Conservation (phyloP, 2,888 invertebrate genomes). For the Caenorhabditis imperialis region DNA sequence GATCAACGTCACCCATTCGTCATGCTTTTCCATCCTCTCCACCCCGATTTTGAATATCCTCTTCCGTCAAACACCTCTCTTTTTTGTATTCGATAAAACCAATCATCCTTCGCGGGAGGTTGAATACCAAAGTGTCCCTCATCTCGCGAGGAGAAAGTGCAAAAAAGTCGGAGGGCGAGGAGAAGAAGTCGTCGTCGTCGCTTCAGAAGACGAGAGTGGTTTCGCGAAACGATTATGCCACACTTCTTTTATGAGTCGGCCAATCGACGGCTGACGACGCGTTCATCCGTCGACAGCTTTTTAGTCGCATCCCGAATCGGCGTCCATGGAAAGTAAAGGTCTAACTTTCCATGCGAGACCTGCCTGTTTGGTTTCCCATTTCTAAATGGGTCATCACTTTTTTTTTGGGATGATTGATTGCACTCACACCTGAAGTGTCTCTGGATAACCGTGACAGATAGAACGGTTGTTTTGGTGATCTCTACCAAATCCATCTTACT, state of each 20-base stretch:
- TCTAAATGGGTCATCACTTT: too few species aligned
- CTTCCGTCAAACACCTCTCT: slow-evolving; percentile 2
- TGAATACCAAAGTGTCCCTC: slow-evolving; percentile 33
- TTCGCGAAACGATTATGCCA: slow-evolving; percentile 51
- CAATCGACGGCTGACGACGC: slow-evolving; percentile 44
- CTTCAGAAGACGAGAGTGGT: slow-evolving; percentile 35
- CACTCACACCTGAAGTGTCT: too few species aligned
- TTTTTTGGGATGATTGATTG: too few species aligned
- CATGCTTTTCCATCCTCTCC: slow-evolving; percentile 9
- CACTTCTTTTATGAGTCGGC: slow-evolving; percentile 45
- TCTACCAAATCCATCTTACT: too few species aligned
- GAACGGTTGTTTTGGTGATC: too few species aligned
- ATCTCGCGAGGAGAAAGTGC: slow-evolving; percentile 43
- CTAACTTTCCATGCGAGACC: too few species aligned
- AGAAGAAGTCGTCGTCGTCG: slow-evolving; percentile 1
- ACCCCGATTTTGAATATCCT: too few species aligned
- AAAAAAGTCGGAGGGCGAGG: slow-evolving; percentile 14
- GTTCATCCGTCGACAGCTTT: slow-evolving; percentile 1
- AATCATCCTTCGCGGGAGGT: slow-evolving; percentile 32
- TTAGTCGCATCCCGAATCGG: not conserved
- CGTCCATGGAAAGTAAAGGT: too few species aligned
- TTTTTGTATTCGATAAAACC: slow-evolving; percentile 9
- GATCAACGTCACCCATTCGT: slow-evolving; percentile 5
- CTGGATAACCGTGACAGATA: too few species aligned
- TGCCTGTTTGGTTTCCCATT: too few species aligned